Evolutionary conservation across 2,113 vertebrate species (phyloP).

Genomic region (Chaetura pelagica): DNA sequence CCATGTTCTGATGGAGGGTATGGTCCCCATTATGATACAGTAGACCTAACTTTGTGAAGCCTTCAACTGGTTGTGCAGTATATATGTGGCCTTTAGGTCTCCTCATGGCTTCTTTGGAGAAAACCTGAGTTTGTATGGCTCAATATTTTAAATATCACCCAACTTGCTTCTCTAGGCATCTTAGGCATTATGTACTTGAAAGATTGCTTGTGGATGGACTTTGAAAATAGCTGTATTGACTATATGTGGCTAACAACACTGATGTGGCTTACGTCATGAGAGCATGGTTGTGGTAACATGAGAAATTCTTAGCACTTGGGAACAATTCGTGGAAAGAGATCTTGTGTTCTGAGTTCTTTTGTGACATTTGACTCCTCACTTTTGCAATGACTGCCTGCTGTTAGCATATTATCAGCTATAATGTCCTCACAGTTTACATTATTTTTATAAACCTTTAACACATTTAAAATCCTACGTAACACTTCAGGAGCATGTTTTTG

Average conservation of each 20-base stretch:
- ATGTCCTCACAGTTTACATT: background rate
- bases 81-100: background rate
- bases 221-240: background rate
- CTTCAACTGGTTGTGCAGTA: background rate
- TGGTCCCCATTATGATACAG: background rate
- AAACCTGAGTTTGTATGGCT: background rate
- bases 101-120: background rate
- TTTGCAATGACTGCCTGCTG: background rate
- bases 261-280: rapidly evolving
- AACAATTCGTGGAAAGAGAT: background rate
- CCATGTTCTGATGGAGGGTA: background rate
- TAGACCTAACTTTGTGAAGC: background rate
- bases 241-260: background rate
- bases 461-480: background rate
- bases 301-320: background rate
- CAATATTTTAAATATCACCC: background rate
- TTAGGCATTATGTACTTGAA: background rate
- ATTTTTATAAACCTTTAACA: background rate
- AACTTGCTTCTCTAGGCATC: background rate
- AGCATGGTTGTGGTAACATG: too few relatives aligned
- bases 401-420: background rate
- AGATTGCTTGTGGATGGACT: background rate
- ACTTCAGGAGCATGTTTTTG: rapidly evolving
- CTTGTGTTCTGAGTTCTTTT: background rate
- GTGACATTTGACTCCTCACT: background rate